phyloP scores from a whole-genome alignment of 2,888 invertebrate species.

The Euspilapteryx auroguttella region DNA sequence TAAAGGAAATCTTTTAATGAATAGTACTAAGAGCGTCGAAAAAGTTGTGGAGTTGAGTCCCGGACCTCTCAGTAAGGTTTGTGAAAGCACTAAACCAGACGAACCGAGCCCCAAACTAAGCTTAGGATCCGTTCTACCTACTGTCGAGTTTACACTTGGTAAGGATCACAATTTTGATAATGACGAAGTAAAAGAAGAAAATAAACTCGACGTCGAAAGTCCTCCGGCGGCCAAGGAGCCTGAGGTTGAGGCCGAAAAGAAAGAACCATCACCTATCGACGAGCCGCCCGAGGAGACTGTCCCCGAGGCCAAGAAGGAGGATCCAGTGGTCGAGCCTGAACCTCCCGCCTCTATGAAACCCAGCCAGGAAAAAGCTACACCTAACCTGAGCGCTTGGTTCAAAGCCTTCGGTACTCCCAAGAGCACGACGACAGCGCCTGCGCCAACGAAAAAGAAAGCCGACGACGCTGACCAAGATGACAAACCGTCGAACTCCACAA shows the following conservation, averaged over 20 bases:
- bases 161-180: constrained; percentile 66
- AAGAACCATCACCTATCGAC: constrained; percentile 17
- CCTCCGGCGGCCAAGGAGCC: constrained; percentile 5
- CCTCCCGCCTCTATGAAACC: constrained; percentile 23
- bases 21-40: constrained; percentile 57
- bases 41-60: constrained; percentile 63
- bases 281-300: constrained; percentile 17
- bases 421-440: constrained; percentile 51
- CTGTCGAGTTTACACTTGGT: constrained; percentile 68
- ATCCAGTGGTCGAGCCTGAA: constrained; percentile 43
- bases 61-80: constrained; percentile 57
- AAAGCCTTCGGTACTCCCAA: constrained; percentile 90
- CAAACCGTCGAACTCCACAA: constrained; percentile 24
- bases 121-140: constrained; percentile 79
- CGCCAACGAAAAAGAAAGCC: constrained; percentile 48
- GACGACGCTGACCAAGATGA: constrained; percentile 56
- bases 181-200: constrained; percentile 13
- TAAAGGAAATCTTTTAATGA: constrained; percentile 81
- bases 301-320: constrained; percentile 25
- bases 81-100: constrained; percentile 63
- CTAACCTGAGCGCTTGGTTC: constrained; percentile 89
- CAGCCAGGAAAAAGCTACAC: constrained; percentile 72
- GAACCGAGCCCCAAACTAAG: constrained; percentile 80
- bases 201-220: constrained; percentile 7
- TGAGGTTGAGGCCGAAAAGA: constrained; percentile 7